Evolutionary conservation across 2,113 vertebrate species (phyloP).

Genomic region (Arenaria interpres): DNA sequence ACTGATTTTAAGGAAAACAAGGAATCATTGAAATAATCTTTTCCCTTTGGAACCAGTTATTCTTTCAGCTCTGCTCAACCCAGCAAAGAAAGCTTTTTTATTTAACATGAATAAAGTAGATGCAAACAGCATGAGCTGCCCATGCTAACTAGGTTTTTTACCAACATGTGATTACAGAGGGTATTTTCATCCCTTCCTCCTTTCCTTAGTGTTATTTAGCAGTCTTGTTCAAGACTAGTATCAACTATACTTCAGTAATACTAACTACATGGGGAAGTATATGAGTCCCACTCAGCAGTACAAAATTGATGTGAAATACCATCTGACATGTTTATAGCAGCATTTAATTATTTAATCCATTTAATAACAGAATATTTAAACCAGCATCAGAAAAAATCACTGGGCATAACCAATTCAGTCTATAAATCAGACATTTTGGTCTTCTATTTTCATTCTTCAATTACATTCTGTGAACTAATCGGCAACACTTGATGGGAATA

Average conservation of each 20-base stretch:
- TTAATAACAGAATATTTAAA: slow-evolving; percentile 75
- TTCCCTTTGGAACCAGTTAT: neutral
- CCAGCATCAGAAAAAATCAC: slow-evolving; percentile 62
- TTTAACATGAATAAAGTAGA: neutral
- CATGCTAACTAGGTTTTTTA: neutral
- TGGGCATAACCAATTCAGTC: slow-evolving; percentile 61
- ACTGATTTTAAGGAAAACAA: slow-evolving; percentile 1
- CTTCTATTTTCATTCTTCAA: slow-evolving; percentile 67
- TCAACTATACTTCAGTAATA: neutral
- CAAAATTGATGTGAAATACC: slow-evolving; percentile 71
- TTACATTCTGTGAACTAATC: slow-evolving; percentile 72
- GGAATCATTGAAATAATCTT: neutral
- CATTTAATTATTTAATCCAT: slow-evolving; percentile 79
- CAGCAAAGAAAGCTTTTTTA: neutral
- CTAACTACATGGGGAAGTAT: neutral
- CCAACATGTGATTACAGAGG: neutral
- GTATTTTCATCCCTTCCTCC: neutral
- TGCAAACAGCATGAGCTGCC: neutral
- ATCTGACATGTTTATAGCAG: slow-evolving; percentile 70
- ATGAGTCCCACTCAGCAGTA: slow-evolving; percentile 11
- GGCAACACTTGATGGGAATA: slow-evolving; percentile 65
- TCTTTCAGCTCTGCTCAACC: neutral
- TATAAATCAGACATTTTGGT: slow-evolving; percentile 69
- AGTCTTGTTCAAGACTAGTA: neutral
- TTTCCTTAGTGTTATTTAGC: neutral